A percentile compares a stretch with the other conserved stretches of the same genome.
These are phyloP conservation scores for Folsomia manolachei DNA, from an alignment of 2,888 invertebrate genomes.

Conservation along the genomic window DNA sequence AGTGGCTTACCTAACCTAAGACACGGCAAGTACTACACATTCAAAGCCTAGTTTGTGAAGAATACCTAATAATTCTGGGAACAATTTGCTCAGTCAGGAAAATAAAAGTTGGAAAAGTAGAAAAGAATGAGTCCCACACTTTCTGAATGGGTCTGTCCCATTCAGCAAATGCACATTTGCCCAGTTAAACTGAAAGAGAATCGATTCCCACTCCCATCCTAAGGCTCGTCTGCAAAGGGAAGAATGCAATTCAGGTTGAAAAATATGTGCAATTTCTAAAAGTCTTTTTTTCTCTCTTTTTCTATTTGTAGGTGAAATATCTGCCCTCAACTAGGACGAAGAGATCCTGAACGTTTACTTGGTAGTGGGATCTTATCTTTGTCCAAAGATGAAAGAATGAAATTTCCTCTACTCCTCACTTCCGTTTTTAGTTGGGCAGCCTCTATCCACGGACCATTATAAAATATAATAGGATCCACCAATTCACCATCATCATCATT, in stretches of 20 bases:
- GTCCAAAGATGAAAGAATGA: not conserved
- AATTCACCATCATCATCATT: not conserved
- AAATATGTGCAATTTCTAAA: not conserved
- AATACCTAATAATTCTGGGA: no score
- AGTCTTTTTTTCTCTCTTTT: no score
- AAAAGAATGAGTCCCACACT: not conserved
- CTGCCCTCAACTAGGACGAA: not conserved
- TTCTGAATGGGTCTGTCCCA: not conserved
- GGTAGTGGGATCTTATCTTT: not conserved
- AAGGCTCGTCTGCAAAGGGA: no score
- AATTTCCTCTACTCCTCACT: not conserved
- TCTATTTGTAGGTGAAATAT: not conserved
- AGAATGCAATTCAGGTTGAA: not conserved
- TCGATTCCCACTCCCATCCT: not conserved
- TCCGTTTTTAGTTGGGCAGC: not conserved
- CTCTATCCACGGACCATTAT: no score
- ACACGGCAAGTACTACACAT: no score
- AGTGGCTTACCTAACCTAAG: not conserved
- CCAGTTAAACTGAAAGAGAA: not conserved
- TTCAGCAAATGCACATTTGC: not conserved
- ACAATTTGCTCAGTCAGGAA: not conserved
- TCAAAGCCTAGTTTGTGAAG: no score
- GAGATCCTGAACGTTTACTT: not conserved
- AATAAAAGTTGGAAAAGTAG: not conserved
- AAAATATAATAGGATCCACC: not conserved